Evolutionary conservation across 1,140 invertebrate genomes (phyloP), one percentile per base, ranked within the genome.

Genomic region (Cydia splendana): DNA sequence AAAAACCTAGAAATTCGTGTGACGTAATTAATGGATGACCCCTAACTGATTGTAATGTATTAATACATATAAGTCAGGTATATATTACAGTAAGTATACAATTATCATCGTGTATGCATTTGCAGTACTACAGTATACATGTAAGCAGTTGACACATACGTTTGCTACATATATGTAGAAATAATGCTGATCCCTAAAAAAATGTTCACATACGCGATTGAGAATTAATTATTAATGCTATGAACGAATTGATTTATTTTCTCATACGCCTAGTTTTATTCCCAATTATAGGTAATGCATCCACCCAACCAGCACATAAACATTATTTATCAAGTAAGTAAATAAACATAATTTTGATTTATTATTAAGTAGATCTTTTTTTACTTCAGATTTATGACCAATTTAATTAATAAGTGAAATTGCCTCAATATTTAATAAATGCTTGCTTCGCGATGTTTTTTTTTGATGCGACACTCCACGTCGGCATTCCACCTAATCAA

Each of bases 401-500:
- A 7, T 62, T 10, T 18, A 57, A 62, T 24, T 24, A 20, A 62
- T 20, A 62, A 24, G 18, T 18, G 7, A 62, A 62, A 62, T 10
- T 24, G 20, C n/a, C 18, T 62, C 57, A 24, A 62, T 62, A 20
- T 62, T n/a, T 20, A 62, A 10, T 24, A 62, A 62, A 62, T 18
- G 15, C 6, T 6, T 57, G n/a, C 53, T 18, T 18, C 18, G 57
- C 18, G 9, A 7, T 57, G 53, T 13, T 4, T 18, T 62, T 18
- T 62, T 62, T 20, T 24, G 1, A 62, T 1, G 20, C 57, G 57
- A 62, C 57, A 62, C 7, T 62, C 48, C 2, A 38, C 7, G 34
- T 42, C 67, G n/a, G 30, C 13, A 71, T 71, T 38, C n/a, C 67
- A 71, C 28, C 67, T 38, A 71, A 71, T 18, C 67, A 71, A 42